Base-by-base conservation (phyloP, 2,888 invertebrate species). In the Cryptosula pallasiana region DNA sequence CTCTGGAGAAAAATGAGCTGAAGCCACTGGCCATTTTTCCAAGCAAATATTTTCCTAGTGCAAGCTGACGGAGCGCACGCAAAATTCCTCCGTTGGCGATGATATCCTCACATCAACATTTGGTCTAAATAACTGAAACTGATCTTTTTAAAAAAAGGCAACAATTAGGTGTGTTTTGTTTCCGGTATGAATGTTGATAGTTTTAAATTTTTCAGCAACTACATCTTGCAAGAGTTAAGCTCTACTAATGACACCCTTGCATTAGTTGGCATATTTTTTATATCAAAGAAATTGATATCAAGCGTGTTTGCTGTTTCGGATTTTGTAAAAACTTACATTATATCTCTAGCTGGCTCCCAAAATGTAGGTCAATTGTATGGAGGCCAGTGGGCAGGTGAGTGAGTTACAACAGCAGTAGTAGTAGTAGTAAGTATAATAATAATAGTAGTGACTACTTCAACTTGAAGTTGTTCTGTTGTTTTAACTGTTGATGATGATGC, bases 351-450 rank as follows among this genome's bases (percentile, higher is more conserved):
- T 27, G 23, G 36, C 1, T 71, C 72, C 32, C 75, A 75, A 36
- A 76, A 81, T 73, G 74, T 80, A 58, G 73, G 75, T 45, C 75
- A 90, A 80, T 90, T 89, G 82, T 94, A 89, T 83, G 63, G 63
- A 16, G 94, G 94, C 78, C 87, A 90, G 74, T 94, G 94, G 94
- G 94, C 94, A 82, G 91, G 94, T 94, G 83, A 89, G 89, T n/a
- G n/a, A n/a, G n/a, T n/a, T n/a, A n/a, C n/a, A n/a, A n/a, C n/a
- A n/a, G n/a, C n/a, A n/a, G n/a, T n/a, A n/a, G n/a, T n/a, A n/a
- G n/a, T n/a, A n/a, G n/a, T n/a, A n/a, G n/a, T n/a, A n/a, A n/a
- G n/a, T n/a, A n/a, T n/a, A n/a, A n/a, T n/a, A n/a, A n/a, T n/a
- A n/a, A n/a, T n/a, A n/a, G n/a, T n/a, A n/a, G n/a, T n/a, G n/a